Conservation (phyloP, 2,113 vertebrate species). For the Brachyhypopomus gauderio region DNA sequence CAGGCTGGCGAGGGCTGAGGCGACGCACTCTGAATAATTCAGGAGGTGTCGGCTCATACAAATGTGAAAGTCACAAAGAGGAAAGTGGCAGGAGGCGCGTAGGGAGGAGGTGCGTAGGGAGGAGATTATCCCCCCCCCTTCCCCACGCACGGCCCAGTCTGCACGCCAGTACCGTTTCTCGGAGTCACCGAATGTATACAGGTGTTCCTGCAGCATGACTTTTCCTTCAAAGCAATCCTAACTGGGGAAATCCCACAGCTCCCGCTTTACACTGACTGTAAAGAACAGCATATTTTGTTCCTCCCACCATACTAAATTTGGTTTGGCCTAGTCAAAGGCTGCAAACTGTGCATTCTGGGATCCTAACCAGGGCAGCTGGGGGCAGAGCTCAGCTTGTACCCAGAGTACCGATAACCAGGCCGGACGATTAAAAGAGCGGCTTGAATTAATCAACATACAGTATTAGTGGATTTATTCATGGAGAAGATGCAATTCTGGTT, state of each 20-base stretch:
- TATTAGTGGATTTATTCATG: not conserved
- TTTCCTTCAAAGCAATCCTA: too few species aligned
- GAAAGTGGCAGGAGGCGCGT: conserved; percentile 8
- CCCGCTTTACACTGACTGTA: too few species aligned
- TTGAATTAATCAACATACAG: not conserved
- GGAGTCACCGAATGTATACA: too few species aligned
- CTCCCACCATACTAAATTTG: not conserved
- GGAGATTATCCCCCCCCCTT: too few species aligned
- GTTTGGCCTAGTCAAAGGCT: not conserved
- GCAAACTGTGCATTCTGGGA: not conserved
- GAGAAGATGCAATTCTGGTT: not conserved
- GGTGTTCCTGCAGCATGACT: too few species aligned
- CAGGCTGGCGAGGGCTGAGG: conserved; percentile 10
- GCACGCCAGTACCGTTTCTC: too few species aligned
- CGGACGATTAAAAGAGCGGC: not conserved
- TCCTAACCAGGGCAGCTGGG: not conserved
- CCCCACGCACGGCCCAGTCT: too few species aligned
- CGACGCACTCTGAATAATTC: conserved; percentile 39
- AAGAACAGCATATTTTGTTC: not conserved
- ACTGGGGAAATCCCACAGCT: too few species aligned
- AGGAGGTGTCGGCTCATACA: conserved; percentile 34
- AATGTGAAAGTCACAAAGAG: conserved; percentile 21
- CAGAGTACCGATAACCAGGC: not conserved
- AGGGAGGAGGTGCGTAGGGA: not conserved
- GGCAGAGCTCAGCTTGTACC: not conserved